Conservation (phyloP, 2,113 vertebrate genomes). For the Muntiacus muntjak region DNA sequence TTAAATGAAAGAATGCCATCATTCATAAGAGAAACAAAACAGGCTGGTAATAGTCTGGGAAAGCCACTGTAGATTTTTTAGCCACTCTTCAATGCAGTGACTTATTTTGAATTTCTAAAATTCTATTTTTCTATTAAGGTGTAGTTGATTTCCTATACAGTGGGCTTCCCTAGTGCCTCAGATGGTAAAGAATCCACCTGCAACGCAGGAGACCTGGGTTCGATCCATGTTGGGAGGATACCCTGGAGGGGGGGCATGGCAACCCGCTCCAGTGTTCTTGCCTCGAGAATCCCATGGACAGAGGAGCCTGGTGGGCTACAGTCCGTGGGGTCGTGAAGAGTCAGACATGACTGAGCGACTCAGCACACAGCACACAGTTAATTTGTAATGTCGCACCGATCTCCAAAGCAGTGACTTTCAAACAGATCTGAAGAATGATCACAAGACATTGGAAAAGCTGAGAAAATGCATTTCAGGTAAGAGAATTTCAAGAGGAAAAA, state of each 20-base stretch:
- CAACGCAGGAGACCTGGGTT: not conserved
- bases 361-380: not conserved
- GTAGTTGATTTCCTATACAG: not conserved
- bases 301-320: not conserved
- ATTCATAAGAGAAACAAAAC: not conserved
- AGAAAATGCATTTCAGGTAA: not conserved
- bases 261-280: not conserved
- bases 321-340: not conserved
- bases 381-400: not conserved
- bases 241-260: not conserved
- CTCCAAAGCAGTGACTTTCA: not conserved
- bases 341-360: not conserved
- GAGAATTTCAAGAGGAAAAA: not conserved
- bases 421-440: not conserved
- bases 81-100: not conserved
- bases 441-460: not conserved
- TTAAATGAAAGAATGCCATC: not conserved
- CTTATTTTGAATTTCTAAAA: not conserved
- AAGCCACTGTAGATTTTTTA: not conserved
- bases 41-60: not conserved
- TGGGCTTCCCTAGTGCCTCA: not conserved
- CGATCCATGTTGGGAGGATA: not conserved
- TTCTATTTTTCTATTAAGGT: not conserved
- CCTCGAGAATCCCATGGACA: not conserved
- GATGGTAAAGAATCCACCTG: not conserved